Base-by-base conservation (phyloP, 1,140 invertebrate genomes). In the Diorhabda carinulata region DNA sequence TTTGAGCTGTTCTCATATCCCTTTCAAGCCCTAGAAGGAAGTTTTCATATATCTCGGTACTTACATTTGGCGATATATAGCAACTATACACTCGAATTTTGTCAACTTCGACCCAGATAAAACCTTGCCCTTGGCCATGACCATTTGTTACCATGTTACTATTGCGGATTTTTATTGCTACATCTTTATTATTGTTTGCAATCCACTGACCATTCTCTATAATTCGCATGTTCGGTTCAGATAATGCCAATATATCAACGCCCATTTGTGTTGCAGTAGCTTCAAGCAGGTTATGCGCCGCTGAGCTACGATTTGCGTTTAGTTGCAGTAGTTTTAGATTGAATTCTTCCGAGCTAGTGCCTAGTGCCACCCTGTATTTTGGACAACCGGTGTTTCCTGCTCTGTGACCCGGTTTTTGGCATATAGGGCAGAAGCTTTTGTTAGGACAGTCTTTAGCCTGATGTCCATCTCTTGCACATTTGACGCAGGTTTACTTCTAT, bases 391-490 rank as follows among this genome's bases (percentile, higher is more conserved):
- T 25, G 7, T 7, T 10, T 6, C 59, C 59, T 25, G 25, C 6
- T 25, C 5, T 61, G 25, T 61, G 59, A 1, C 25, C 59, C n/a
- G 7, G 7, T 56, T 6, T 7, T 7, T 6, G 52, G 52, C 52
- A 25, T 25, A 25, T 25, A 25, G 25, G 25, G 25, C 25, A 25
- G 25, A 25, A 25, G 25, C 25, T 25, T 25, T 25, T 25, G 25
- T 25, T 25, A 25, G 25, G n/a, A 7, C 57, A 72, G 25, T 61
- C 57, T 43, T 61, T 67, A 4, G 25, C 58, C 43, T 57, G 8
- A 44, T 72, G 69, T 3, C 57, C 65, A 40, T 47, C 61, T 9
- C 52, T 52, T n/a, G 64, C 71, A 56, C 71, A 72, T 57, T 57
- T 66, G 6, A 10, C 42, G 52, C 71, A 72, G 4, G 64, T 4